Percentiles rank a stretch among this genome's conserved stretches.
Conservation (phyloP, 2,113 vertebrate species). For the Crotalus helleri region DNA sequence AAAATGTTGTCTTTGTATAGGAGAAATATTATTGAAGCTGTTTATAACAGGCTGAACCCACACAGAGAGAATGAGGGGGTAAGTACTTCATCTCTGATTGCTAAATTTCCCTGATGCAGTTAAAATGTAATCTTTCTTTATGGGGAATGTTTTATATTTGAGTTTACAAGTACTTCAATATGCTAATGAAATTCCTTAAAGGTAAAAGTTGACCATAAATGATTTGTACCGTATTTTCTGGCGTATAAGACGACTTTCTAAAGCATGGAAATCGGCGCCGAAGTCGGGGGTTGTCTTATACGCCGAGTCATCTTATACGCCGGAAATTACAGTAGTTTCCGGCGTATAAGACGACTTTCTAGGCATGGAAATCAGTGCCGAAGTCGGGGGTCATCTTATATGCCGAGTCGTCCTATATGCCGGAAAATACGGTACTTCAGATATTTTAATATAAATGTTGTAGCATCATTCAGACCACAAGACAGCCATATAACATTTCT, state of each 20-base stretch:
- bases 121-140: background rate
- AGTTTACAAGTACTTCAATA: background rate
- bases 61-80: slow-evolving; percentile 96
- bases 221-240: background rate
- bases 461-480: background rate
- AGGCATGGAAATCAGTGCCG: too few relatives aligned
- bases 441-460: background rate
- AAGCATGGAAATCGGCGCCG: too few relatives aligned
- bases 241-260: too few relatives aligned
- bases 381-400: too few relatives aligned
- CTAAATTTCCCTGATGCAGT: slow-evolving; percentile 26
- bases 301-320: too few relatives aligned
- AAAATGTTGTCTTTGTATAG: slow-evolving; percentile 64
- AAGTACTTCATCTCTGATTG: slow-evolving; percentile 71
- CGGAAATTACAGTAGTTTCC: too few relatives aligned
- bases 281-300: too few relatives aligned
- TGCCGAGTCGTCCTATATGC: too few relatives aligned
- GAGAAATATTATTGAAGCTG: slow-evolving; percentile 95
- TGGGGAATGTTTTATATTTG: background rate
- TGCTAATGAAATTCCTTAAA: background rate
- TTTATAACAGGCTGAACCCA: slow-evolving; percentile 96
- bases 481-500: slow-evolving; percentile 1
- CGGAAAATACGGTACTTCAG: background rate
- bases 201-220: background rate
- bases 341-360: too few relatives aligned